Conservation (phyloP, 2,797 vertebrate species). For the Sebastes vulpes region DNA sequence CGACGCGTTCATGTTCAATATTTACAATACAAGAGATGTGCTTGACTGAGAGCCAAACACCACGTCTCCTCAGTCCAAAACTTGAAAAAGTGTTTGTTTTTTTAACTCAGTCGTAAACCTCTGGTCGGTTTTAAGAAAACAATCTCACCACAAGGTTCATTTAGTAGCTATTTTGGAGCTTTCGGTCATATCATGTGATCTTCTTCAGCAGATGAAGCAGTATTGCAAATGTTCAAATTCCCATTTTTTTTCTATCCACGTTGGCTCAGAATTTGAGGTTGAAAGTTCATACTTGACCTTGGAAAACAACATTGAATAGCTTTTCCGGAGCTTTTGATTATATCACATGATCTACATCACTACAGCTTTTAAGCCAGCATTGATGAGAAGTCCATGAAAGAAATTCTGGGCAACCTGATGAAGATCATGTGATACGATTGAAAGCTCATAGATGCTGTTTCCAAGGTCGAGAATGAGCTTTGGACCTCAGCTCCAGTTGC, state of each 20-base stretch:
- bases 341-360: background rate
- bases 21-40: conserved; percentile 11
- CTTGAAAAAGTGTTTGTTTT: background rate
- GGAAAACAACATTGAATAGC: background rate
- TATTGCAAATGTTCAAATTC: background rate
- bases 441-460: background rate
- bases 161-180: background rate
- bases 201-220: background rate
- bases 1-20: background rate
- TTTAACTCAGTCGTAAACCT: background rate
- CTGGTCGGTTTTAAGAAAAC: background rate
- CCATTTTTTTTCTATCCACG: background rate
- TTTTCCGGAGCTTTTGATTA: background rate
- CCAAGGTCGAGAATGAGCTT: background rate
- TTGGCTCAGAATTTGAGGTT: background rate
- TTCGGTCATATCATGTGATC: background rate
- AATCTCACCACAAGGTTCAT: background rate
- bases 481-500: background rate
- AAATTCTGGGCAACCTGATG: background rate
- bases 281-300: background rate
- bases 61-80: background rate
- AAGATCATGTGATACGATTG: background rate
- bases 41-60: background rate
- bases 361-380: background rate
- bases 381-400: background rate